phyloP scores from a whole-genome alignment of 2,888 invertebrate genomes.

The Campoplex nolae region DNA sequence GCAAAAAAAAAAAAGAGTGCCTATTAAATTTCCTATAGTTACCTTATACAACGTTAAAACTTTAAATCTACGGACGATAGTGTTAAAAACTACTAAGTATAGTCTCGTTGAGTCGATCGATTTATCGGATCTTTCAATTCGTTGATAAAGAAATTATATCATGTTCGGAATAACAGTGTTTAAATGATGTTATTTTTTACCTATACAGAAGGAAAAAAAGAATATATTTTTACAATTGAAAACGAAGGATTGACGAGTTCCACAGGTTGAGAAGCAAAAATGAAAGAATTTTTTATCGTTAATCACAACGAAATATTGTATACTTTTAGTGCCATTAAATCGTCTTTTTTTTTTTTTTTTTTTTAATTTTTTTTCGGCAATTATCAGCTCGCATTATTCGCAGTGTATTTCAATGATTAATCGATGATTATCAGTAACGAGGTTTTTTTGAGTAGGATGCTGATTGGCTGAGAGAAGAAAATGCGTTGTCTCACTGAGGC shows the following conservation, averaged over 20 bases:
- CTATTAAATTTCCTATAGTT: conserved; percentile 47
- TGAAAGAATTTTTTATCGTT: conserved; percentile 16
- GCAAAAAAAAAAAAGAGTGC: conserved; percentile 25
- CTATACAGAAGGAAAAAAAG: conserved; percentile 54
- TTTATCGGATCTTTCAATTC: conserved; percentile 22
- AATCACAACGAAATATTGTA: conserved; percentile 2
- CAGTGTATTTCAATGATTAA: background rate
- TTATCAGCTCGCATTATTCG: background rate
- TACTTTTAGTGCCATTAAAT: conserved; percentile 56
- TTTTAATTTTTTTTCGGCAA: background rate
- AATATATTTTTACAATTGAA: conserved; percentile 43
- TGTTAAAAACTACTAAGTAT: conserved; percentile 60
- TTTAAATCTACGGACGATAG: conserved; percentile 61
- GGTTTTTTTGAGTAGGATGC: conserved; percentile 61
- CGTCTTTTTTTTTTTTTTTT: background rate
- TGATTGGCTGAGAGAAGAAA: conserved; percentile 36
- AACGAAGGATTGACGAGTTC: conserved; percentile 26
- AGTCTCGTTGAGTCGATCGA: conserved; percentile 47
- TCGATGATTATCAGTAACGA: conserved; percentile 54
- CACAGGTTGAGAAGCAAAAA: background rate
- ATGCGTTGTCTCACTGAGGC: conserved; percentile 86
- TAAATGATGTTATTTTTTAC: conserved; percentile 40
- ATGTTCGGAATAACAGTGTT: conserved; percentile 10
- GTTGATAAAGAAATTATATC: conserved; percentile 18
- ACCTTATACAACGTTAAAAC: conserved; percentile 45